Conservation (phyloP, 2,888 invertebrate species). For the Dolichomitus sp. region DNA sequence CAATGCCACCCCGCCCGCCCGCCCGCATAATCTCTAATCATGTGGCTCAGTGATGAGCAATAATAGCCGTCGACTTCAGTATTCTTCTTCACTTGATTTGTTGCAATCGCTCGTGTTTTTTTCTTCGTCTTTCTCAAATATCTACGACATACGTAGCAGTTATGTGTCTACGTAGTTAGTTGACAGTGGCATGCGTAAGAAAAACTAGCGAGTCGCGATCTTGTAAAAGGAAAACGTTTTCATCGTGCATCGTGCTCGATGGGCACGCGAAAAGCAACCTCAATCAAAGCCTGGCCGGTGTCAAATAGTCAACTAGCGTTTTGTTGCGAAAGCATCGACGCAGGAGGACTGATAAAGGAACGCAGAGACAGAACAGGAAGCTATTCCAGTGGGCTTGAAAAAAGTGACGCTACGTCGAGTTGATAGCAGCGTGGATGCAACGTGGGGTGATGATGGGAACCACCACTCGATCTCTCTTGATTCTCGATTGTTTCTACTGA, state of each 20-base stretch:
- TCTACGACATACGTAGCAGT: neutral
- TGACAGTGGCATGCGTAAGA: neutral
- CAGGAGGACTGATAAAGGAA: neutral
- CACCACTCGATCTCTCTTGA: constrained; percentile 46
- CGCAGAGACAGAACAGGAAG: neutral
- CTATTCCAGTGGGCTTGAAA: constrained; percentile 10
- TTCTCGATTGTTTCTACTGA: constrained; percentile 71
- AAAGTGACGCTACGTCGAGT: constrained; percentile 43
- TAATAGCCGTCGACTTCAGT: constrained; percentile 26
- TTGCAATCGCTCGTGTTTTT: neutral
- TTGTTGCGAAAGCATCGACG: neutral
- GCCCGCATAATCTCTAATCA: constrained; percentile 24
- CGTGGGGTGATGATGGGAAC: constrained; percentile 44
- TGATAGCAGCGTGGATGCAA: constrained; percentile 46
- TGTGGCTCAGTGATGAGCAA: constrained; percentile 41
- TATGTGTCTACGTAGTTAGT: neutral
- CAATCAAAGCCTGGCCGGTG: constrained; percentile 29
- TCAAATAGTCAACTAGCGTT: constrained; percentile 20
- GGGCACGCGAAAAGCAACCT: constrained; percentile 52
- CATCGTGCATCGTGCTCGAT: constrained; percentile 39
- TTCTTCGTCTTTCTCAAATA: neutral
- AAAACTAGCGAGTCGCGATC: neutral
- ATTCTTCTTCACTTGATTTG: constrained; percentile 12
- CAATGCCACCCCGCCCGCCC: constrained; percentile 1
- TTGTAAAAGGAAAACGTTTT: neutral